Base-by-base conservation (phyloP, 2,888 invertebrate genomes). In the Sthenelais limicola region DNA sequence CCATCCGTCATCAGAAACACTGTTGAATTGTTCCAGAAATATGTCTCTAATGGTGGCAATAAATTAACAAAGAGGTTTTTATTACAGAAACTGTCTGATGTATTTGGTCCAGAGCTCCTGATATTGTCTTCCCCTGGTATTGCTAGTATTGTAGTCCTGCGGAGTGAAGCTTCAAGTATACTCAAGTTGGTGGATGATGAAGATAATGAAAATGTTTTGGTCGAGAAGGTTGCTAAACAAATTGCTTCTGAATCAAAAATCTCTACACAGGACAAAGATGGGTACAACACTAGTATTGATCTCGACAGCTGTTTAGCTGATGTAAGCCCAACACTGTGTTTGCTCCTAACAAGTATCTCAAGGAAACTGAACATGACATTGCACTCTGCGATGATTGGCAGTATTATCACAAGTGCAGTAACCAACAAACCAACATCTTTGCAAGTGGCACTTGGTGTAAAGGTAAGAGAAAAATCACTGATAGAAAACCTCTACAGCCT, bases 101-200 rank as follows among this genome's bases (percentile, higher is more conserved):
- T 18, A 18, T 21, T 52, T 52, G 52, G 52, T 12, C 47, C 47
- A 15, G 21, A 52, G 15, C 52, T 52, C 21, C 52, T 52, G 24
- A 24, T 52, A 18, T 21, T 52, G 9, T 52, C 68, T 9, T 48
- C 49, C 9, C 28, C 51, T 24, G 51, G 49, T 43, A 32, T 68
- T 15, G 68, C 51, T 21, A 51, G 28, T 30, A 68, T 68, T 18
- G 21, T 68, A 7, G 51, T 43, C 5, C 51, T 68, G 5, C 48
- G 68, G 7, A 71, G 35, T n/a, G n/a, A 30, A 24, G 69, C 73
- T 9, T 30, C 72, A 21, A 72, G 24, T 32, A n/a, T 21, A 5
- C 48, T 72, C 15, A 73, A 47, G 18, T 18, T 72, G n/a, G 54
- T 72, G 5, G 49, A 72, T 28, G 71, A 73, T 32, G 71, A 24